Conservation (phyloP, 2,113 vertebrate genomes). For the Chionis minor region DNA sequence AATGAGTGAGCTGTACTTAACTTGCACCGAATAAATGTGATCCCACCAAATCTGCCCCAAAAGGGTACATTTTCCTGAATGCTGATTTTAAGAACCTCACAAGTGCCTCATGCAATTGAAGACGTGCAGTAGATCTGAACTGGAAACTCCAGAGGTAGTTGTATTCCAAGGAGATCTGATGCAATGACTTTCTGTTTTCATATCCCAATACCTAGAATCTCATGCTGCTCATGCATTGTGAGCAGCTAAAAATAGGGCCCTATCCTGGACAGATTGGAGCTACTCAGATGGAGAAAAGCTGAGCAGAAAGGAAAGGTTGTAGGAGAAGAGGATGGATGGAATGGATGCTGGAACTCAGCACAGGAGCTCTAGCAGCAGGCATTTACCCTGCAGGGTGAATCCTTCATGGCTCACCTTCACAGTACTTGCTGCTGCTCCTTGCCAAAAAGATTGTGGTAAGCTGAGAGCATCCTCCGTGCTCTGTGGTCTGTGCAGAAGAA, state of each 20-base stretch:
- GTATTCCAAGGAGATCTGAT: neutral
- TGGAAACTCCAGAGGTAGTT: neutral
- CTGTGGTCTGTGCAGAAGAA: neutral
- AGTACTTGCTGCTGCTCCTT: neutral
- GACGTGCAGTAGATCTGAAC: neutral
- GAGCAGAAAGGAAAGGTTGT: neutral
- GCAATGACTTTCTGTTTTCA: neutral
- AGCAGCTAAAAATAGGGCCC: neutral
- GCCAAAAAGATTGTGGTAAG: neutral
- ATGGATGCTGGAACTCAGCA: neutral
- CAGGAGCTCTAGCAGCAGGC: neutral
- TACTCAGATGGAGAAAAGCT: neutral
- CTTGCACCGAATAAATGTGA: neutral
- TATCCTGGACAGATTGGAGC: neutral
- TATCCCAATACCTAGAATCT: neutral
- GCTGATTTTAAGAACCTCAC: neutral
- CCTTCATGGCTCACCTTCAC: neutral
- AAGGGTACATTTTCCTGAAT: neutral
- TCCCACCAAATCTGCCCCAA: neutral
- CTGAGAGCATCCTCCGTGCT: neutral
- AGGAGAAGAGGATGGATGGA: neutral
- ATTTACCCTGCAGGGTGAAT: neutral
- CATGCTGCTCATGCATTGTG: neutral
- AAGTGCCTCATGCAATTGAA: neutral
- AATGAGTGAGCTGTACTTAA: neutral